These are phyloP conservation scores for Suncus etruscus DNA, from an alignment of 2,113 vertebrate genomes.

Conservation along the genomic window DNA sequence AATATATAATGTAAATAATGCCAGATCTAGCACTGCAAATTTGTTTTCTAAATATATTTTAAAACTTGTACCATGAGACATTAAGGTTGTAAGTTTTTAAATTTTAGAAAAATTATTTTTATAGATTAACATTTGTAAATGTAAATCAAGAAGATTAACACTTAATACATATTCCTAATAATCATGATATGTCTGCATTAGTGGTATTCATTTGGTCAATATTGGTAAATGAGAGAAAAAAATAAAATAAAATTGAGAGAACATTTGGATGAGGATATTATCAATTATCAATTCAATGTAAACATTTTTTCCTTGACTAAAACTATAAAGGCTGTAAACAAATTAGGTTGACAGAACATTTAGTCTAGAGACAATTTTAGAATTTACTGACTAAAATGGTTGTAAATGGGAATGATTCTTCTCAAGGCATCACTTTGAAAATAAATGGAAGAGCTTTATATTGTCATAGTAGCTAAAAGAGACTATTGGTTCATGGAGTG, in stretches of 20 bases:
- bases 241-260: background rate
- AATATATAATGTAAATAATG: slow-evolving; percentile 26
- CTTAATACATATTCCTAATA: background rate
- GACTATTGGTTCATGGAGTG: background rate
- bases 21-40: background rate
- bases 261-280: background rate
- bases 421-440: background rate
- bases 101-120: background rate
- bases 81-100: slow-evolving; percentile 15
- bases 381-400: background rate
- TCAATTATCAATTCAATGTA: background rate
- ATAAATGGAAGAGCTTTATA: background rate
- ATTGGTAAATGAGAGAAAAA: background rate
- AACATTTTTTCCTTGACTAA: slow-evolving; percentile 7
- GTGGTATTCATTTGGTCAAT: background rate
- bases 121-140: background rate
- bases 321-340: background rate
- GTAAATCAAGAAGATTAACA: background rate
- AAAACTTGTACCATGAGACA: background rate
- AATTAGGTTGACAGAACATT: background rate
- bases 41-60: background rate
- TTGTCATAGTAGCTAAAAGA: background rate
- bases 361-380: background rate
- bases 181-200: background rate
- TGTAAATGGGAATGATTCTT: background rate